Evolutionary conservation across 2,797 vertebrate genomes (phyloP), one percentile per base, ranked within the genome.

Genomic region (Acomys russatus): DNA sequence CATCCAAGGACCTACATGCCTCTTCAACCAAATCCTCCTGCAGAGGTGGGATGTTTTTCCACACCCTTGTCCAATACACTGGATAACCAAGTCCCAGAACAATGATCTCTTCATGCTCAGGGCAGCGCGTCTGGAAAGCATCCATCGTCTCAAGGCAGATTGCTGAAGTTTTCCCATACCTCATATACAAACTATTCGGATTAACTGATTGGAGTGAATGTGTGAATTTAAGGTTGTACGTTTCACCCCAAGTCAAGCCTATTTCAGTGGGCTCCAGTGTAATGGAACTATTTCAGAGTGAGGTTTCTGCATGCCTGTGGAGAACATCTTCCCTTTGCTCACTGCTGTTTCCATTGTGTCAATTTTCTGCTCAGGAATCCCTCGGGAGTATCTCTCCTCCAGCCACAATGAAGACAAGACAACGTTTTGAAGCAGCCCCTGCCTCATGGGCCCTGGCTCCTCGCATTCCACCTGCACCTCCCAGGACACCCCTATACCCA

Each of bases 121-220:
- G 18, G 82, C 56, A 80, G 25, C 54, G 66, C 20, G 23, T 66
- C 89, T 95, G 83, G 97, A 95, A 94, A 86, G 80, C 63, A 92
- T 87, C 82, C 30, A 64, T 33, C 44, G 66, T 94, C 73, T 88
- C 70, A 79, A 59, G 54, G 82, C n/a, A 56, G 64, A 94, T 91
- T 95, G 90, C 94, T 90, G 96, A 95, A 92, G 73, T 93, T 54
- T 96, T 91, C 90, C 88, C 91, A 66, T 64, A 74, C 56, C 8
- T 51, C 23, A 11, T 35, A 18, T 63, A 73, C 44, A 80, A 66
- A 5, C 33, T 87, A 44, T 95, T 94, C 71, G 94, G 74, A 38
- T 83, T 87, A 89, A 87, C 30, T 94, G 90, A 49, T 9, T 89
- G 76, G 59, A 83, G 74, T 66, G 88, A 93, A 63, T 56, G 4